These are phyloP conservation scores for Dasypogon diadema DNA, from an alignment of 2,888 invertebrate species.

Conservation along the genomic window DNA sequence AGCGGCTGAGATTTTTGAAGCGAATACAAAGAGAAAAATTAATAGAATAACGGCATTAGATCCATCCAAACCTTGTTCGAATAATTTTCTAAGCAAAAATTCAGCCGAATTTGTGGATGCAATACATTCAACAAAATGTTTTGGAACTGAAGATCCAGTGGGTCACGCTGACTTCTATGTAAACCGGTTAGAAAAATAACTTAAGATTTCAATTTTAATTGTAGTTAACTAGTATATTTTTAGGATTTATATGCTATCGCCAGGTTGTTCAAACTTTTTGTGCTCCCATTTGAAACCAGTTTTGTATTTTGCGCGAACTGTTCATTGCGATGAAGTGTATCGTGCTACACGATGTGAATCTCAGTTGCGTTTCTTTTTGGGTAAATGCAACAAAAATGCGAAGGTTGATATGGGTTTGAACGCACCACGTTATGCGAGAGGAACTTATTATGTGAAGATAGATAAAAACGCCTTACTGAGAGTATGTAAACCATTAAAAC, in stretches of 20 bases:
- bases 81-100: constrained; percentile 40
- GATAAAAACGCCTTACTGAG: too few species aligned
- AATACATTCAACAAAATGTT: constrained; percentile 53
- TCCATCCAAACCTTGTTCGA: constrained; percentile 57
- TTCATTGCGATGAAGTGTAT: constrained; percentile 26
- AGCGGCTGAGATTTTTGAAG: constrained; percentile 53
- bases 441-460: too few species aligned
- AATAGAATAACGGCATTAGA: constrained; percentile 56
- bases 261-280: constrained; percentile 55
- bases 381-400: neutral
- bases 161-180: constrained; percentile 56
- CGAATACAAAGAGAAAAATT: constrained; percentile 52
- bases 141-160: constrained; percentile 49
- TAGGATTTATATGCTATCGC: constrained; percentile 15
- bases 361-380: neutral
- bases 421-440: neutral
- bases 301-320: constrained; percentile 56
- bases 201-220: neutral
- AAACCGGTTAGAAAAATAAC: constrained; percentile 50
- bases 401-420: neutral
- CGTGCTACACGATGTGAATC: neutral
- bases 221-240: too few species aligned
- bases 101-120: constrained; percentile 56
- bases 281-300: constrained; percentile 55
- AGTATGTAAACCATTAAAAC: too few species aligned